Percentiles rank a stretch among this genome's conserved stretches.
Evolutionary conservation across 2,888 invertebrate genomes (phyloP).

Genomic region (Tortricodes alternella): DNA sequence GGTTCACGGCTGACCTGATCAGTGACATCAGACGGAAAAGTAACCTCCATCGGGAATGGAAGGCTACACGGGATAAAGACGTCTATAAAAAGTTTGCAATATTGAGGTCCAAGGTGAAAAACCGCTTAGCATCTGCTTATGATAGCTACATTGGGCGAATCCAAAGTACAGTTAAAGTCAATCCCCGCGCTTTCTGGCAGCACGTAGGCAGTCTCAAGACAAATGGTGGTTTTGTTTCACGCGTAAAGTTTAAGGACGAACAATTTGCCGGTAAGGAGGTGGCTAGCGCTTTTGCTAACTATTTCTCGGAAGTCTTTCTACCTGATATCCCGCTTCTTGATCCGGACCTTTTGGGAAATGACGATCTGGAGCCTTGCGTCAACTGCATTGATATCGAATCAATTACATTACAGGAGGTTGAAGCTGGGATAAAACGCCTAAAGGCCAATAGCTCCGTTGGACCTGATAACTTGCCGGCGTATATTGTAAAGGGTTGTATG

Average conservation of each 20-base stretch:
- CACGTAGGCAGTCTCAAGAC: too few species aligned
- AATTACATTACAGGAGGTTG: not conserved
- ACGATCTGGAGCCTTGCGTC: not conserved
- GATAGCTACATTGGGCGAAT: not conserved
- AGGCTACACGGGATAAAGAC: not conserved
- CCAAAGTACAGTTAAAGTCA: not conserved
- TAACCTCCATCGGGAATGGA: constrained; percentile 3
- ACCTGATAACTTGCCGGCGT: not conserved
- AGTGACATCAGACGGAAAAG: not conserved
- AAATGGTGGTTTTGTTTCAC: not conserved
- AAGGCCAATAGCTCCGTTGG: not conserved
- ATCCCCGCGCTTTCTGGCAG: not conserved
- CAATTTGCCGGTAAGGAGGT: not conserved
- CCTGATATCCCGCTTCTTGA: not conserved
- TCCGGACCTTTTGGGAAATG: not conserved
- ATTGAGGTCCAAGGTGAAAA: not conserved
- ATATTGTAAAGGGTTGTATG: too few species aligned
- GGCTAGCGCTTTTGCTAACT: not conserved
- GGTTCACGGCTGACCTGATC: constrained; percentile 1
- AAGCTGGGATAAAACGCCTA: not conserved
- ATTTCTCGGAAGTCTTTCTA: not conserved
- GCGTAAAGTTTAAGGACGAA: not conserved
- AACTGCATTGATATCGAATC: not conserved
- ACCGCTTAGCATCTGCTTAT: not conserved
- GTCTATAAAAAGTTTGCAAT: not conserved